A percentile compares a stretch with the other conserved stretches of the same genome.
Evolutionary conservation across 2,888 invertebrate genomes (phyloP).

Genomic region (Aproaerema taeniolella): DNA sequence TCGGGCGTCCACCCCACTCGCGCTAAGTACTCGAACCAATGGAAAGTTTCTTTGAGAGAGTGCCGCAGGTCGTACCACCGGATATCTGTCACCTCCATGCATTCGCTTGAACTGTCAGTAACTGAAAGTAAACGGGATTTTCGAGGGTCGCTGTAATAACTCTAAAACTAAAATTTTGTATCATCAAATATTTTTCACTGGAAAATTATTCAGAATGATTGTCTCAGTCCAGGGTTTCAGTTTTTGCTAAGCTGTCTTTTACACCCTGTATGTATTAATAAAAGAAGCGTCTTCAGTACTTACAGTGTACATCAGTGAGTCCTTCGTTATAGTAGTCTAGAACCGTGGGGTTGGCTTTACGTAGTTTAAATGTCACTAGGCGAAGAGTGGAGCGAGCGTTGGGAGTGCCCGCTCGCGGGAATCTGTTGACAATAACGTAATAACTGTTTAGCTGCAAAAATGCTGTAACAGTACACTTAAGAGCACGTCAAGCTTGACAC

Average conservation of each 20-base stretch:
- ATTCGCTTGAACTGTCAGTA: constrained; percentile 36
- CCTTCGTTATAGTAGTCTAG: constrained; percentile 63
- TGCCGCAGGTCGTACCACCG: constrained; percentile 86
- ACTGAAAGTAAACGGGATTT: constrained; percentile 29
- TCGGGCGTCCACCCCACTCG: constrained; percentile 97
- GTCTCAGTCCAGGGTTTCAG: neutral
- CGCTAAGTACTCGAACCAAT: constrained; percentile 97
- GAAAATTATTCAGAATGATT: neutral
- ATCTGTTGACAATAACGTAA: constrained; percentile 74
- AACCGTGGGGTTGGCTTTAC: constrained; percentile 53
- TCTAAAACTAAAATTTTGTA: too few relatives aligned
- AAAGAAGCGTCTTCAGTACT: too few relatives aligned
- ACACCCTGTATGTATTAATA: neutral
- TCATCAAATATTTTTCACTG: neutral
- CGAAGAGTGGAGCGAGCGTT: constrained; percentile 95
- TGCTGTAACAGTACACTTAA: too few relatives aligned
- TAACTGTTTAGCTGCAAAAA: too few relatives aligned
- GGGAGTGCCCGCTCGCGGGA: constrained; percentile 91
- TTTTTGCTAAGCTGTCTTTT: neutral
- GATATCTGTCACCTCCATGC: constrained; percentile 83
- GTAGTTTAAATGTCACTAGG: constrained; percentile 85
- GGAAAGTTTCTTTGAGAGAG: constrained; percentile 88
- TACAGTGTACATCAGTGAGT: constrained; percentile 10
- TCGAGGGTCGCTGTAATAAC: too few relatives aligned
- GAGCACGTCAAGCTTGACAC: too few relatives aligned